Conservation (phyloP, 64 coral and sea anemone species). For the Pachyseris speciosa region DNA sequence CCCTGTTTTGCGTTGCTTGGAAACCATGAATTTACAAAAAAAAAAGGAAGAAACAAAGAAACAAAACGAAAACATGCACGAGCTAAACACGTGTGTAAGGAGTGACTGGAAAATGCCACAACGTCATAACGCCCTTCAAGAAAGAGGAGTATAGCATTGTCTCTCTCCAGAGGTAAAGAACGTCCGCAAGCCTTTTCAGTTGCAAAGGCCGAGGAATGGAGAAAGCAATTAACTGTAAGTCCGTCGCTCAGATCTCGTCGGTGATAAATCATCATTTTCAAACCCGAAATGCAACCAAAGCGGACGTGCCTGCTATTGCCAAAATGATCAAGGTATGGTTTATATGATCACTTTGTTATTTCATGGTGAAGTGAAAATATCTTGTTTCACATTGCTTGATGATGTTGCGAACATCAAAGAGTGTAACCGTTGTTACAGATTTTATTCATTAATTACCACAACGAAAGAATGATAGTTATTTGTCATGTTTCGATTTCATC, state of each 20-base stretch:
- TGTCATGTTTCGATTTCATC: too few species aligned
- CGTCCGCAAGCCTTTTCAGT: too few species aligned
- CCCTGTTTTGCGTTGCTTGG: too few species aligned
- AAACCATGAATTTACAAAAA: too few species aligned
- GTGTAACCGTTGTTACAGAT: too few species aligned
- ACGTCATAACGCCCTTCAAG: background rate
- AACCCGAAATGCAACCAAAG: background rate
- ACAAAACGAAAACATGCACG: background rate
- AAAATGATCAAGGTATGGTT: constrained; percentile 50
- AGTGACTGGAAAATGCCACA: background rate
- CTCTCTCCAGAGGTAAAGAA: too few species aligned
- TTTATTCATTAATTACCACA: too few species aligned
- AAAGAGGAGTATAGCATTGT: too few species aligned
- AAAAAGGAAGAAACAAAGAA: background rate
- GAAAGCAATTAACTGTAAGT: background rate
- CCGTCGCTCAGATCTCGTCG: background rate
- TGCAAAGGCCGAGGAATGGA: background rate
- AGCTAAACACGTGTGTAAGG: background rate
- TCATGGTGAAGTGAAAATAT: too few species aligned
- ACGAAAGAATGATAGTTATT: too few species aligned
- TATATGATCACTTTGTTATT: background rate
- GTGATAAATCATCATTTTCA: background rate
- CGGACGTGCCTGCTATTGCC: constrained; percentile 45
- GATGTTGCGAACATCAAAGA: too few species aligned
- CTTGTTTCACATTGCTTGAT: too few species aligned